Percentiles rank a stretch among this genome's conserved stretches.
phyloP scores from a whole-genome alignment of 2,797 vertebrate species.

The Perodicticus potto region DNA sequence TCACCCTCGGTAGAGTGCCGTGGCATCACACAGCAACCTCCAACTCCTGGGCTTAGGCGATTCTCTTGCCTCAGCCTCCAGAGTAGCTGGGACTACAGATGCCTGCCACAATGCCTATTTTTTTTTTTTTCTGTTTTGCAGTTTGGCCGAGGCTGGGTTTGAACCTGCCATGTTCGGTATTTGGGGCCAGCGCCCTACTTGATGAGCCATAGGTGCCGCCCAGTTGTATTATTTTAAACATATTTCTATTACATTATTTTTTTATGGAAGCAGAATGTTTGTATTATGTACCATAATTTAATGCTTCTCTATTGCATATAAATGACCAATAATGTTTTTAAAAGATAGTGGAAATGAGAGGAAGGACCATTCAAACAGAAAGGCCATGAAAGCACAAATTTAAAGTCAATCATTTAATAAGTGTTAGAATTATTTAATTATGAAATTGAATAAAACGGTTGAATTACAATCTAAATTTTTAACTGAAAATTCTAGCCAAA shows the following conservation, averaged over 20 bases:
- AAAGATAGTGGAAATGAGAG: neutral
- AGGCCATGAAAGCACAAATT: neutral
- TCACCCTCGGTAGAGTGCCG: too few species aligned
- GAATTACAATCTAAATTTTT: neutral
- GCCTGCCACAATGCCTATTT: too few species aligned
- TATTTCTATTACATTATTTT: neutral
- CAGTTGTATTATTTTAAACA: neutral
- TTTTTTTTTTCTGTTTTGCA: too few species aligned
- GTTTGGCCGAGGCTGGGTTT: too few species aligned
- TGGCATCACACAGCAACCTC: too few species aligned
- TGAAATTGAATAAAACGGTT: neutral
- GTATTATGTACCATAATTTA: neutral
- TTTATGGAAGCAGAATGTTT: neutral
- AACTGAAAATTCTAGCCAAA: neutral
- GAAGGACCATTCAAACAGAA: neutral
- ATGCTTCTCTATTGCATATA: neutral
- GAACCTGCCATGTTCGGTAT: too few species aligned
- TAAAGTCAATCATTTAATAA: slow-evolving; percentile 11
- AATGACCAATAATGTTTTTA: neutral
- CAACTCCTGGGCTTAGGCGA: too few species aligned
- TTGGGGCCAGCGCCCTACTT: too few species aligned
- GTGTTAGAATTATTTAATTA: neutral
- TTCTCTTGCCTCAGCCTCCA: too few species aligned
- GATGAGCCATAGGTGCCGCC: too few species aligned
- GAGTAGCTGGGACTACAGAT: too few species aligned